A percentile compares a stretch with the other conserved stretches of the same genome.
These are phyloP conservation scores for Opisthocomus hoazin DNA, from an alignment of 2,113 vertebrate genomes.

Conservation along the genomic window DNA sequence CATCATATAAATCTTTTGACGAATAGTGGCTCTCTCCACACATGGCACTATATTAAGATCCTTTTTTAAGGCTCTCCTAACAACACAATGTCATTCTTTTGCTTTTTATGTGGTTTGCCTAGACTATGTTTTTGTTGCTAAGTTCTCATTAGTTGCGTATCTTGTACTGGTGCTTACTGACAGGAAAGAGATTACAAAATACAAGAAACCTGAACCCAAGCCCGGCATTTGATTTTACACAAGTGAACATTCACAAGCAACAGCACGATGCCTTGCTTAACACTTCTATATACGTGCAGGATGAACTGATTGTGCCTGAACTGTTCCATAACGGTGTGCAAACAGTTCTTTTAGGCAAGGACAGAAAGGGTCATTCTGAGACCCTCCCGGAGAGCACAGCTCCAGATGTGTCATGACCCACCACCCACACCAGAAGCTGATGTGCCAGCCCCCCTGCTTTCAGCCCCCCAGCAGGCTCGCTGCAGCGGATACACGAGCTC, in stretches of 20 bases:
- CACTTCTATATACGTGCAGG: fast-evolving
- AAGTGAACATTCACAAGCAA: neutral
- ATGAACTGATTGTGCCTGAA: neutral
- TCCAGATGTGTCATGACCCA: fast-evolving
- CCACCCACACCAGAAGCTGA: neutral
- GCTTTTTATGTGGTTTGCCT: neutral
- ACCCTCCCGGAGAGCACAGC: neutral
- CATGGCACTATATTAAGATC: neutral
- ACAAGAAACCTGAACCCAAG: neutral
- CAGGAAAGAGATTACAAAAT: neutral
- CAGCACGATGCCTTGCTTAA: neutral
- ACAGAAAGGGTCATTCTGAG: neutral
- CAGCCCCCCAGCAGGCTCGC: neutral
- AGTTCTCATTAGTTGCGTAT: neutral
- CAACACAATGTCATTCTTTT: neutral
- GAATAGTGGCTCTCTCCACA: neutral
- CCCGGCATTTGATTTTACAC: neutral
- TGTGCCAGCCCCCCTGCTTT: neutral
- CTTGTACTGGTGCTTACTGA: neutral
- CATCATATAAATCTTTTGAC: neutral
- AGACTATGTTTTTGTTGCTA: neutral
- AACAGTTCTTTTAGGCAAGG: neutral
- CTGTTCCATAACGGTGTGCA: fast-evolving
- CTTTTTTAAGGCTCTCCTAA: constrained; percentile 7
- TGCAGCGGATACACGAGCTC: neutral